Base-by-base conservation (phyloP, 2,888 invertebrate genomes). In the Pseudococcus jackbeardsleyi region DNA sequence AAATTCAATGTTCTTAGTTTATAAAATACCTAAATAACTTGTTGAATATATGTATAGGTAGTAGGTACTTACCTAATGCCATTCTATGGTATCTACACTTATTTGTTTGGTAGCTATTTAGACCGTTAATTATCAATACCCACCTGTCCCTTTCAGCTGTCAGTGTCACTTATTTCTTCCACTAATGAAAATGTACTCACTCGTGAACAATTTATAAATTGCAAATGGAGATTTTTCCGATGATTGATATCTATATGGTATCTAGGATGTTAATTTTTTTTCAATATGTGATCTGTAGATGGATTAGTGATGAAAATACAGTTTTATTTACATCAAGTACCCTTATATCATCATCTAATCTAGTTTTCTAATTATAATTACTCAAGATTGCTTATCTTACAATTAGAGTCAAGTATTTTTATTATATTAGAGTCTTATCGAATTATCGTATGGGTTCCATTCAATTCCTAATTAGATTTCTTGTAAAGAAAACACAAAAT, bases 241-340 rank as follows among this genome's bases (percentile, higher is more conserved):
- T 50, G 15, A 50, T 1, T 54, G 17, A 54, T 54, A 2, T 3
- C 26, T 33, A 33, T 33, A 33, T 54, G 8, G 54, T n/a, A n/a
- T 3, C 3, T 54, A n/a, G 0, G 54, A 54, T 54, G n/a, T 42
- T 42, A 8, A 54, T 6, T 54, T n/a, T n/a, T 54, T 54, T n/a
- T n/a, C 3, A 42, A 42, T 42, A 42, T n/a, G n/a, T 54, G n/a
- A 54, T 54, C 54, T 12, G n/a, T 72, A 46, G 0, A 19, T 42
- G n/a, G 7, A 42, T 33, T 79, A 82, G 8, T 82, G 79, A 82
- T 82, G 79, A 82, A 82, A 82, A 46, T 46, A 15, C 46, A 46
- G 42, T 82, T 82, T 46, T 82, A 82, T 82, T 82, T 82, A 82
- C 79, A 82, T 82, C 79, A 82, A 82, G 42, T 11, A 82, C 17